phyloP scores from a whole-genome alignment of 2,797 vertebrate genomes.

The Choloepus didactylus region DNA sequence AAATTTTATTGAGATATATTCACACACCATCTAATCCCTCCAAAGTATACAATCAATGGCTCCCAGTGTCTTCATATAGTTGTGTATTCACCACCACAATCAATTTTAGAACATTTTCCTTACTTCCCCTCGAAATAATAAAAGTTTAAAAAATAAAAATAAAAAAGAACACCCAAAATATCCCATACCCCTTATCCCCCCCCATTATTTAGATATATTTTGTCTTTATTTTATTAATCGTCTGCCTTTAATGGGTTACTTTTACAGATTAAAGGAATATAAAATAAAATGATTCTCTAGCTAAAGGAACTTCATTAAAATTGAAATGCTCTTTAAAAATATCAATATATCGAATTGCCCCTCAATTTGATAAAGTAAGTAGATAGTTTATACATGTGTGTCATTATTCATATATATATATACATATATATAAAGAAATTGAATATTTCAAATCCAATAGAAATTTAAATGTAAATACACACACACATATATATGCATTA shows the following conservation, averaged over 20 bases:
- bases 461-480: neutral
- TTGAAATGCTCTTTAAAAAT: slow-evolving; percentile 1
- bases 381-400: neutral
- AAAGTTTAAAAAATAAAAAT: too few relatives aligned
- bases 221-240: too few relatives aligned
- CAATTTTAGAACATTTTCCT: too few relatives aligned
- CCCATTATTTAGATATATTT: too few relatives aligned
- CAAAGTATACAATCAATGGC: too few relatives aligned
- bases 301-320: neutral
- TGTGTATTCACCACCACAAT: too few relatives aligned
- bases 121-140: too few relatives aligned
- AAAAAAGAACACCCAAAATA: too few relatives aligned
- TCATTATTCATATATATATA: neutral
- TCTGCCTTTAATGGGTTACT: neutral
- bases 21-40: too few relatives aligned
- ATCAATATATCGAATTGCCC: slow-evolving; percentile 22
- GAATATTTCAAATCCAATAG: slow-evolving; percentile 1
- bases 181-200: too few relatives aligned
- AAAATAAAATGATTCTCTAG: slow-evolving; percentile 7
- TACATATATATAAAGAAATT: neutral
- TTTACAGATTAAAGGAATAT: slow-evolving; percentile 58
- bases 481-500: neutral
- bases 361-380: slow-evolving; percentile 50
- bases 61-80: too few relatives aligned
- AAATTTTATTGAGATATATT: too few relatives aligned